Evolutionary conservation across 2,113 vertebrate genomes (phyloP).

Genomic region (Cyphomyrus plagiostoma): DNA sequence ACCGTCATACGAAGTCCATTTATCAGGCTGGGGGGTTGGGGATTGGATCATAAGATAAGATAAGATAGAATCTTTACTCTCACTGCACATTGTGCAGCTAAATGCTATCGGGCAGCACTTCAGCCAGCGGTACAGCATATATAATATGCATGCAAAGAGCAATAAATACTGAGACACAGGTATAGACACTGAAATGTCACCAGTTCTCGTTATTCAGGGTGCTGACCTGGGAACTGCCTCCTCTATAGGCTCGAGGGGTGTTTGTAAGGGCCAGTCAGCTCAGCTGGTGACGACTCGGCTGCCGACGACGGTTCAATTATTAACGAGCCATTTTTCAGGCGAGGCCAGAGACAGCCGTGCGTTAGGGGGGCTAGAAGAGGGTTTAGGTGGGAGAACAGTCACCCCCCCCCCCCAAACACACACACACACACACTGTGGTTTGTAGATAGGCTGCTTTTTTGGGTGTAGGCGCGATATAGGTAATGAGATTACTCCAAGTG

Average conservation of each 20-base stretch:
- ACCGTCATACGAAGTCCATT: neutral
- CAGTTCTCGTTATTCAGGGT: neutral
- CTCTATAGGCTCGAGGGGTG: neutral
- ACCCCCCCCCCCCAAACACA: neutral
- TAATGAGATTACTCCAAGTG: conserved; percentile 24
- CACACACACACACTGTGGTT: neutral
- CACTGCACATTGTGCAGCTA: neutral
- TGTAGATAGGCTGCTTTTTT: neutral
- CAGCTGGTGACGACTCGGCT: neutral
- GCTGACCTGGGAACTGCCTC: neutral
- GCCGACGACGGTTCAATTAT: neutral
- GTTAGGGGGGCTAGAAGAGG: no score
- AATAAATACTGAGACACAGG: neutral
- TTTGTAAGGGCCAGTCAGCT: neutral
- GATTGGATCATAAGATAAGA: neutral
- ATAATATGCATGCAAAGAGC: neutral
- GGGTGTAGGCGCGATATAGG: conserved; percentile 7
- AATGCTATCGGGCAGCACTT: neutral
- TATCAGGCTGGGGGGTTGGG: neutral
- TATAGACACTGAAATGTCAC: neutral
- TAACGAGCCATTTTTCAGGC: neutral
- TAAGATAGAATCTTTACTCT: neutral
- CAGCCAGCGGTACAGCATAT: neutral
- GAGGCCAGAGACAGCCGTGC: neutral
- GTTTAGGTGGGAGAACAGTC: neutral